Conservation (phyloP, 2,888 invertebrate genomes). For the Auanema sp. region DNA sequence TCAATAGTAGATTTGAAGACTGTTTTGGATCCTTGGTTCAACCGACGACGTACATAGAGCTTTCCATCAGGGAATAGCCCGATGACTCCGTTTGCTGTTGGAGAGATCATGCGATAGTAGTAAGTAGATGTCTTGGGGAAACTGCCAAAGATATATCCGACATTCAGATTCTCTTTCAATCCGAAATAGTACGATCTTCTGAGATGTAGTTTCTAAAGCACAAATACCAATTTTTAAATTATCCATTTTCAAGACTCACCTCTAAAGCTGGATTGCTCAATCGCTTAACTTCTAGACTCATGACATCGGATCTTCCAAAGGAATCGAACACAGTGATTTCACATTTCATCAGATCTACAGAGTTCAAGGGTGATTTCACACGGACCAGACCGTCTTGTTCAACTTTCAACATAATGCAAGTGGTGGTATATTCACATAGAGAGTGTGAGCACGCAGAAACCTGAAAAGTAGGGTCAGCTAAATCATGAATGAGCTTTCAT, state of each 20-base stretch:
- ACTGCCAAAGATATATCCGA: conserved; percentile 3
- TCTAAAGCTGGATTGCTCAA: too few species aligned
- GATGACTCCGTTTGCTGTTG: neutral
- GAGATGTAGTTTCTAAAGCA: conserved; percentile 5
- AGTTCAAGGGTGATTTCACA: neutral
- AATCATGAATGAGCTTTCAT: too few species aligned
- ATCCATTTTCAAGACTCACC: neutral
- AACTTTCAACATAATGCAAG: conserved; percentile 12
- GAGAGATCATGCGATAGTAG: conserved; percentile 6
- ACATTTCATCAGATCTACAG: conserved; percentile 13
- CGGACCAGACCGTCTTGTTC: conserved; percentile 4
- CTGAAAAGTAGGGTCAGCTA: too few species aligned
- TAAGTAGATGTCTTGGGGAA: conserved; percentile 6
- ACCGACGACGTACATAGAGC: conserved; percentile 9
- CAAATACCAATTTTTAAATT: neutral
- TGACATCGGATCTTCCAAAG: conserved; percentile 4
- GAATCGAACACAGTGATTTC: conserved; percentile 3
- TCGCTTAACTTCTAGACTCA: neutral
- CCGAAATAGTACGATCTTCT: neutral
- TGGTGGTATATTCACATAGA: conserved; percentile 6
- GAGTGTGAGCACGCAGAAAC: too few species aligned
- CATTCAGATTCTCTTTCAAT: neutral
- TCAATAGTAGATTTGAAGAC: conserved; percentile 9
- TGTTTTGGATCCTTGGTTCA: neutral
- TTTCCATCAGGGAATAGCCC: conserved; percentile 21